A percentile compares a stretch with the other conserved stretches of the same genome.
Evolutionary conservation across 2,797 vertebrate species (phyloP).

Genomic region (Pangasius krempfi): DNA sequence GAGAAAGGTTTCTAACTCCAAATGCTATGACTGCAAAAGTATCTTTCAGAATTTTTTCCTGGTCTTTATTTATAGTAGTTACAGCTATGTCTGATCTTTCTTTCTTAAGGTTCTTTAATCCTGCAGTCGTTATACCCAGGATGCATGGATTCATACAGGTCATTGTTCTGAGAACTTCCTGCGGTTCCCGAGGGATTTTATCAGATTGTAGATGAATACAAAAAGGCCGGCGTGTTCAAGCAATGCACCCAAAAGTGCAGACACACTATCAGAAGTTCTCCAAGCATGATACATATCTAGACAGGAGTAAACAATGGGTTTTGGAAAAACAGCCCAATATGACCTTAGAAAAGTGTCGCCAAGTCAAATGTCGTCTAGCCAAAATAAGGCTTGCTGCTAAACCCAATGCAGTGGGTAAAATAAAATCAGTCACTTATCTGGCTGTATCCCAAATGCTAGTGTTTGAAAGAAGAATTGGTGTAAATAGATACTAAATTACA

Average conservation of each 20-base stretch:
- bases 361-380: neutral
- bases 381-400: neutral
- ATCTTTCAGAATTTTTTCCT: neutral
- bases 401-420: neutral
- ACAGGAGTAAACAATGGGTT: slow-evolving; percentile 23
- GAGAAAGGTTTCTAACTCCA: neutral
- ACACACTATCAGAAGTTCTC: neutral
- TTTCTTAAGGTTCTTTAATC: neutral
- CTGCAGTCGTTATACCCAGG: neutral
- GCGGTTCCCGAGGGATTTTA: slow-evolving; percentile 17
- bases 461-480: neutral
- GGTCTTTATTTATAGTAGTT: neutral
- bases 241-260: neutral
- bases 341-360: slow-evolving; percentile 25
- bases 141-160: slow-evolving; percentile 1
- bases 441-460: neutral
- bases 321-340: neutral
- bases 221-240: slow-evolving; percentile 6
- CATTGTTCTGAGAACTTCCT: slow-evolving; percentile 29
- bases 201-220: slow-evolving; percentile 27
- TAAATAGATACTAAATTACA: neutral
- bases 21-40: neutral
- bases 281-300: neutral
- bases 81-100: neutral
- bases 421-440: neutral